Evolutionary conservation across 2,888 invertebrate genomes (phyloP), one percentile per base, ranked within the genome.

Genomic region (Morpho achilles): DNA sequence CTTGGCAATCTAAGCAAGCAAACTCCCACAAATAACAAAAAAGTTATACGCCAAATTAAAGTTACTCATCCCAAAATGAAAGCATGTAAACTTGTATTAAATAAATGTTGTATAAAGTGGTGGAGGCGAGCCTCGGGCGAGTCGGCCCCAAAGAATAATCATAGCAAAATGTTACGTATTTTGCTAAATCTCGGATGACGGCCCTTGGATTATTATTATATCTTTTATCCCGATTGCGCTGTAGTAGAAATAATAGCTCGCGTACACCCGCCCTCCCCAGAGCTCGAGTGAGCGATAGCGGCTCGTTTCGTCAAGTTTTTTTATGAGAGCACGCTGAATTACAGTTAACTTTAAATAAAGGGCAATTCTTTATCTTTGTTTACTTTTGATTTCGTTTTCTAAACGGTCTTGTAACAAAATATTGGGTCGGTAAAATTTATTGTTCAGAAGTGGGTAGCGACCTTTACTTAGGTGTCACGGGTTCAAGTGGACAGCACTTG

Each of bases 201-300:
- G 70, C 58, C 67, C 61, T 53, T 59, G 67, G 70, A 68, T 71
- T 69, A 66, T 74, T 79, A 82, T 80, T 76, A 75, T 74, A 78
- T 79, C 73, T 63, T 75, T 76, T 70, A 68, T 69, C 68, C 69
- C 75, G 80, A 83, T 81, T 77, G 79, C 72, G 71, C 69, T 71
- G 69, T 73, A 70, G 74, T 77, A 75, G 76, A 78, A 79, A 72
- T 82, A 82, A 82, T 81, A 70, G 71, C 72, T 71, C 70, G 72
- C 74, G 75, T 74, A 77, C 77, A 74, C 73, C 72, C 73, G 53
- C 63, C 64, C 10, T 69, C 72, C 67, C 72, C 67, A 62, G 74
- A 75, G 71, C 72, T 74, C 76, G 69, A 72, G 75, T 74, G 73
- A 70, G 65, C 70, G 69, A 68, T 67, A 68, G 67, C 59, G 71